Conservation (phyloP, 37 sponge, comb jelly and placozoan genomes). For the Halisarca cf. caerulea region DNA sequence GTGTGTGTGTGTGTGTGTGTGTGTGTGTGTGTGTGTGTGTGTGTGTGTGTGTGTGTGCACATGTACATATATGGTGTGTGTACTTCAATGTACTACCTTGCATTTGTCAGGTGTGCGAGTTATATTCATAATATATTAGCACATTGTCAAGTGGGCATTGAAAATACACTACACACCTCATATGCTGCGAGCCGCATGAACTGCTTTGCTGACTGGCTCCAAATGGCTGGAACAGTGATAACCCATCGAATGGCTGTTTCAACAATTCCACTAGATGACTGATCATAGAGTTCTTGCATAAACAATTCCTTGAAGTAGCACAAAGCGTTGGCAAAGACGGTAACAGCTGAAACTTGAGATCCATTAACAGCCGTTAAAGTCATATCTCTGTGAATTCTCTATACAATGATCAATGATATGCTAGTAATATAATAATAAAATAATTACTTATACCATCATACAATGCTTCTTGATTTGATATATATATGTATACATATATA, state of each 20-base stretch:
- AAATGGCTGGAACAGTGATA: constrained; percentile 83
- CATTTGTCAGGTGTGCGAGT: background rate
- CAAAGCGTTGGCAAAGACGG: constrained; percentile 69
- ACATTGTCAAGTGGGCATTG: background rate
- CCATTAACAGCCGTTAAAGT: constrained; percentile 65
- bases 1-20: background rate
- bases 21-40: background rate
- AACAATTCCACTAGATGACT: background rate
- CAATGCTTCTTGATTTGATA: no score
- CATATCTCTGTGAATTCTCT: constrained; percentile 64
- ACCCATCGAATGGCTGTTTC: constrained; percentile 69
- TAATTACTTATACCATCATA: no score
- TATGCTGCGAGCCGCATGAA: constrained; percentile 76
- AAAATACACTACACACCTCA: constrained; percentile 34
- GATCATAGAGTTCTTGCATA: constrained; percentile 52
- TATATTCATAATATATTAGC: background rate
- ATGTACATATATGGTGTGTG: background rate
- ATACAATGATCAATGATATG: no score
- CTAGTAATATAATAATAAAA: no score
- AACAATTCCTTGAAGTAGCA: constrained; percentile 57
- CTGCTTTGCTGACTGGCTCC: constrained; percentile 80
- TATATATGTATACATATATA: no score
- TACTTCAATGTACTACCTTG: background rate
- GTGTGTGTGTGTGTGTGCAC: background rate
- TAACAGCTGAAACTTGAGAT: constrained; percentile 33